Conservation (phyloP, 2,888 invertebrate species). For the Lymantria monacha region DNA sequence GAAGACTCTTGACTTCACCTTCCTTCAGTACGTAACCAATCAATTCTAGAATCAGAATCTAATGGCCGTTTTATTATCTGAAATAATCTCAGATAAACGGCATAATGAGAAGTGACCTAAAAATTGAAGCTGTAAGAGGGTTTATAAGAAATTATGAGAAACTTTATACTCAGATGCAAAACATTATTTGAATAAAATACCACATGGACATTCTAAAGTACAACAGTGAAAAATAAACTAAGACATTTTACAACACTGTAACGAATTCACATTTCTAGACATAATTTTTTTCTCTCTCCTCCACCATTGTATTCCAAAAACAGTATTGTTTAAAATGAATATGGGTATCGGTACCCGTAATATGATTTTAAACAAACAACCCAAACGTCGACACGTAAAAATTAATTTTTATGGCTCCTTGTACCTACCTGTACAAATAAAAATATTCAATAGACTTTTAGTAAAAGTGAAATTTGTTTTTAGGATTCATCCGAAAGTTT, state of each 20-base stretch:
- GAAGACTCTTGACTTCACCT: no score
- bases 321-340: constrained; percentile 23
- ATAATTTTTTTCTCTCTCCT: constrained; percentile 15
- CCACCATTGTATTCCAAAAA: constrained; percentile 4
- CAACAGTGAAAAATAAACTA: neutral
- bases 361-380: constrained; percentile 14
- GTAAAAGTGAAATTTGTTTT: constrained; percentile 13
- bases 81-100: no score
- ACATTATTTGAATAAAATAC: neutral
- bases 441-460: constrained; percentile 9
- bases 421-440: constrained; percentile 34
- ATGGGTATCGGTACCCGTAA: constrained; percentile 13
- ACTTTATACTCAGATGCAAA: neutral
- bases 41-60: no score
- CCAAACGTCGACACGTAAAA: constrained; percentile 14
- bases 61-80: no score
- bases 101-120: no score
- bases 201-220: neutral
- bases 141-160: no score
- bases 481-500: neutral
- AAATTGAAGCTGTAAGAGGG: no score
- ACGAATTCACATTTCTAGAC: constrained; percentile 7
- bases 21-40: no score
- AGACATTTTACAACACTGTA: constrained; percentile 18
- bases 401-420: constrained; percentile 20